Evolutionary conservation across 2,797 vertebrate genomes (phyloP).

Genomic region (Cryptoblepharus egeriae): DNA sequence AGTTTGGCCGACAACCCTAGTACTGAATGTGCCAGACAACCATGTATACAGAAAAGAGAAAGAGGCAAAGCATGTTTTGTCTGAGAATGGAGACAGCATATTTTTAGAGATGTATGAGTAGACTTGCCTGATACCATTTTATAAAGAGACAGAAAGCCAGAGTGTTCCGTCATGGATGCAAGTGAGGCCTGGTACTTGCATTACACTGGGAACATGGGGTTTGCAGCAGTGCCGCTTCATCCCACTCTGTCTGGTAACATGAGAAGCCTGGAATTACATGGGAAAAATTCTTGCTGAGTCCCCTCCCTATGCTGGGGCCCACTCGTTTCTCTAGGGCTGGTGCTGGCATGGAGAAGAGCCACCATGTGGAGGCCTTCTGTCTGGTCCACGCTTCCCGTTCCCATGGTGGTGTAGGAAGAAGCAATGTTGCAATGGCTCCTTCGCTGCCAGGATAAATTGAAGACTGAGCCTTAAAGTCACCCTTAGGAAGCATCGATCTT

Average conservation of each 20-base stretch:
- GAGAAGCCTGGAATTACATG: background rate
- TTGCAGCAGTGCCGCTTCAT: background rate
- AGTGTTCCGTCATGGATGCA: too few species aligned
- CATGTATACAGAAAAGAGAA: conserved; percentile 51
- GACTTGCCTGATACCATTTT: conserved; percentile 29
- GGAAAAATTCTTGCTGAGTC: background rate
- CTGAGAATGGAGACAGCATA: conserved; percentile 32
- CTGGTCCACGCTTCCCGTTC: background rate
- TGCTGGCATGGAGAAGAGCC: background rate
- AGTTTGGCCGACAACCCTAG: conserved; percentile 61
- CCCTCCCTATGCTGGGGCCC: background rate
- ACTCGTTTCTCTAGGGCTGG: background rate
- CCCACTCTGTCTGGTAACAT: background rate
- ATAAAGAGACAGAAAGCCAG: background rate
- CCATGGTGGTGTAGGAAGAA: background rate
- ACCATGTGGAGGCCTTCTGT: background rate
- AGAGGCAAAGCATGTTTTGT: conserved; percentile 40
- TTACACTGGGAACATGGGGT: background rate
- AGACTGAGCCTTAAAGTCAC: background rate
- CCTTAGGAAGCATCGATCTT: background rate
- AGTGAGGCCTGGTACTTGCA: background rate
- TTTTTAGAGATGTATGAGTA: conserved; percentile 38
- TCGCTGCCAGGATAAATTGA: background rate
- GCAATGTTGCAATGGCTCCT: too few species aligned
- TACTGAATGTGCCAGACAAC: conserved; percentile 60